A percentile compares a stretch with the other conserved stretches of the same genome.
Conservation (phyloP, 2,797 vertebrate genomes). For the Hydrocynus forskahlii region DNA sequence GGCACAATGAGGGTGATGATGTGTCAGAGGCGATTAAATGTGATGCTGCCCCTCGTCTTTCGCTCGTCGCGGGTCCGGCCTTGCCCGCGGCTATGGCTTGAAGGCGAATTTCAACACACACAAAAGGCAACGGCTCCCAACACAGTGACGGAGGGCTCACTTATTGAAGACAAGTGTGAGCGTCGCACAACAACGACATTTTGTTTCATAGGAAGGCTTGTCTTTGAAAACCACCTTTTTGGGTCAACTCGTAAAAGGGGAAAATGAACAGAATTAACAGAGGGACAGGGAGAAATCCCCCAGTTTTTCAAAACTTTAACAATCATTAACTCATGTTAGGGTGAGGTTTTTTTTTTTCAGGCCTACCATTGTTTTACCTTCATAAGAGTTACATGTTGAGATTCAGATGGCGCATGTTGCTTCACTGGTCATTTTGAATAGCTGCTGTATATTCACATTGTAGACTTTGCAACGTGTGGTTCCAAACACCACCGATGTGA, state of each 20-base stretch:
- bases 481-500: no score
- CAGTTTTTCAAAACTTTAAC: no score
- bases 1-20: slow-evolving; percentile 72
- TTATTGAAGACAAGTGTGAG: not conserved
- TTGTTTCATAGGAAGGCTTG: not conserved
- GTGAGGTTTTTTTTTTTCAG: no score
- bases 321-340: no score
- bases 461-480: no score
- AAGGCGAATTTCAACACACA: slow-evolving; percentile 64
- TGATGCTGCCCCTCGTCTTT: slow-evolving; percentile 70
- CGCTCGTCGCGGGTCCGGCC: slow-evolving; percentile 64
- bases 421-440: no score
- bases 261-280: not conserved
- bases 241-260: not conserved
- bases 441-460: no score
- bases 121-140: slow-evolving; percentile 45
- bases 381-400: no score
- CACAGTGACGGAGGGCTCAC: not conserved
- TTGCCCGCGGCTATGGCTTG: slow-evolving; percentile 68
- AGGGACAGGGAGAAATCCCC: no score
- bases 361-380: no score
- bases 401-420: no score
- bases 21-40: slow-evolving; percentile 79
- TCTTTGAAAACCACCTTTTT: not conserved
- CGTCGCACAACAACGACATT: slow-evolving; percentile 1